These are phyloP conservation scores for Aplysia californica DNA, from an alignment of 1,140 invertebrate species.

Conservation along the genomic window DNA sequence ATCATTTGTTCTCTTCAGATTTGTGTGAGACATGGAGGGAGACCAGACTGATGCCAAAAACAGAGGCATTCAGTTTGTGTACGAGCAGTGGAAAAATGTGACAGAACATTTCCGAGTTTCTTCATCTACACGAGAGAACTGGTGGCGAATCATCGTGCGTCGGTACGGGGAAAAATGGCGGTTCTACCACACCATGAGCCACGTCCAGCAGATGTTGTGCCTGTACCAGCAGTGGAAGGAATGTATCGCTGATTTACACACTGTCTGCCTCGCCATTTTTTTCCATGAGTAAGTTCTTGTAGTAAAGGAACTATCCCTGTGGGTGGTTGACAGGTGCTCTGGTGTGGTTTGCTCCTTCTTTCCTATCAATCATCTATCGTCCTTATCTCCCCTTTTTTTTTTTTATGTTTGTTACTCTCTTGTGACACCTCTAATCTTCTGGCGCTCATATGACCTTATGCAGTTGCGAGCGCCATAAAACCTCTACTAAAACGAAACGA, in stretches of 20 bases:
- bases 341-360: neutral
- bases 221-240: neutral
- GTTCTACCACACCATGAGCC: neutral
- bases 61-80: too few species aligned
- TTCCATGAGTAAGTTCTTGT: slow-evolving; percentile 8
- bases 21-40: too few species aligned
- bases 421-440: neutral
- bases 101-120: too few species aligned
- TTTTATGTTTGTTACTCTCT: neutral
- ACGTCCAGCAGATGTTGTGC: neutral
- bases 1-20: too few species aligned
- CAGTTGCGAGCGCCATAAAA: too few species aligned
- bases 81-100: too few species aligned
- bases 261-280: neutral
- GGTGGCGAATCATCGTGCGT: neutral
- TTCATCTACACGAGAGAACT: too few species aligned
- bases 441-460: neutral
- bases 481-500: too few species aligned
- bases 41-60: too few species aligned
- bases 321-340: too few species aligned
- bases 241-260: neutral
- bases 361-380: neutral
- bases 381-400: neutral
- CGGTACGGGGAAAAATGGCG: slow-evolving; percentile 1
- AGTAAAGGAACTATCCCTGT: too few species aligned